Base-by-base conservation (phyloP, 2,888 invertebrate genomes). In the Philhelius pedissequus region DNA sequence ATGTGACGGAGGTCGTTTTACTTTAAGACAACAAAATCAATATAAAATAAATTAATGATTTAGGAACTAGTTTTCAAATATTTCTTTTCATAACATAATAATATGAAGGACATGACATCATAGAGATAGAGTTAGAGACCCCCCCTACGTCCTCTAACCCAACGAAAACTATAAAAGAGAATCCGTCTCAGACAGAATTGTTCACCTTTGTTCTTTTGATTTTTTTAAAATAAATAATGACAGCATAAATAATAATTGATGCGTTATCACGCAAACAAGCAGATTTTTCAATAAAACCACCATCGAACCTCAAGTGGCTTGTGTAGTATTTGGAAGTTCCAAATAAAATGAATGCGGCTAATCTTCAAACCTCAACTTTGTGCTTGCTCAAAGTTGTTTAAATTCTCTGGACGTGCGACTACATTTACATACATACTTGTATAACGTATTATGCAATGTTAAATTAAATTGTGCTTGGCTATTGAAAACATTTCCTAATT, bases 31-130 rank as follows among this genome's bases (percentile, higher is more conserved):
- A 30, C 11, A 6, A 62, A 62, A 62, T 43, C 27, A 62, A 62
- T 38, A 58, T 3, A 48, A 45, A 43, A 43, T 13, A 1, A 38
- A n/a, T 62, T 43, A 4, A 40, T 40, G 1, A 6, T 52, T 27
- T 15, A 13, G 20, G 68, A 79, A 74, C 79, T 35, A 62, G 79
- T 79, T 79, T 68, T 62, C 13, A 48, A 25, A 48, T 25, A 13
- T n/a, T 25, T 40, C 43, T 20, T 48, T 15, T 11, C 11, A 32
- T 4, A 22, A 22, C 13, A 22, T 15, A 18, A 38, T 35, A 8
- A n/a, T 9, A 52, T 52, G 0, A 9, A 22, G 22, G 27, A 64
- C 64, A 83, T 83, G 83, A 83, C 83, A 78, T 83, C 83, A 83
- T 78, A 48, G 5, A 40, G 18, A 1, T n/a, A 35, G 3, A 48